These are phyloP conservation scores for Lethocerus indicus DNA, from an alignment of 1,140 invertebrate genomes.

Conservation along the genomic window DNA sequence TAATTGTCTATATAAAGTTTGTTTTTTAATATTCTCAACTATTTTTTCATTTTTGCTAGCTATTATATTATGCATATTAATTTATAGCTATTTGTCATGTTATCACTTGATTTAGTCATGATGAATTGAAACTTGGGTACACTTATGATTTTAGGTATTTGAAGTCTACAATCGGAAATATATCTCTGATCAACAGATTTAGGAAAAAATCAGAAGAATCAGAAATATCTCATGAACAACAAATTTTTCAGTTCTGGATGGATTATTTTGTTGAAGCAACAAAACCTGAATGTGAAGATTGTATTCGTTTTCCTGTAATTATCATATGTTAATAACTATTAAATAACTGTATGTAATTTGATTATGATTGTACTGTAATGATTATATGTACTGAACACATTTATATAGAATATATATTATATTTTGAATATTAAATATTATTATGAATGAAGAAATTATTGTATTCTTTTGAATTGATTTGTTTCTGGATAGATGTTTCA, in stretches of 20 bases:
- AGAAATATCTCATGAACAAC: slow-evolving; percentile 53
- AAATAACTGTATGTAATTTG: too few species aligned
- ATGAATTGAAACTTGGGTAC: background rate
- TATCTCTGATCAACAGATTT: slow-evolving; percentile 85
- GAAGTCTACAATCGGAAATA: slow-evolving; percentile 96
- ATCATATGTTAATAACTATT: too few species aligned
- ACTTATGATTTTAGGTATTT: slow-evolving; percentile 53
- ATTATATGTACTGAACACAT: too few species aligned
- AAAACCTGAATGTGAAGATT: slow-evolving; percentile 54
- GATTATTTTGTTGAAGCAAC: slow-evolving; percentile 95
- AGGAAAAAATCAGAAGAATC: slow-evolving; percentile 59
- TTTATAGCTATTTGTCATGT: background rate
- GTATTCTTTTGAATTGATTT: too few species aligned
- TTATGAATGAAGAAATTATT: too few species aligned
- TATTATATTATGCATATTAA: background rate
- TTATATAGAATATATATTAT: too few species aligned
- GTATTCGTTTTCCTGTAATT: slow-evolving; percentile 78
- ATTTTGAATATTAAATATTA: too few species aligned
- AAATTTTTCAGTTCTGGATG: slow-evolving; percentile 94
- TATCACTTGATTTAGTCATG: background rate
- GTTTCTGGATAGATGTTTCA: too few species aligned
- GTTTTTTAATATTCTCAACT: background rate
- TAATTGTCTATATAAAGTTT: background rate
- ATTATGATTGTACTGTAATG: too few species aligned
- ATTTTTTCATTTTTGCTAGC: background rate